Conservation (phyloP, 2,113 vertebrate species). For the Seriola quinqueradiata region DNA sequence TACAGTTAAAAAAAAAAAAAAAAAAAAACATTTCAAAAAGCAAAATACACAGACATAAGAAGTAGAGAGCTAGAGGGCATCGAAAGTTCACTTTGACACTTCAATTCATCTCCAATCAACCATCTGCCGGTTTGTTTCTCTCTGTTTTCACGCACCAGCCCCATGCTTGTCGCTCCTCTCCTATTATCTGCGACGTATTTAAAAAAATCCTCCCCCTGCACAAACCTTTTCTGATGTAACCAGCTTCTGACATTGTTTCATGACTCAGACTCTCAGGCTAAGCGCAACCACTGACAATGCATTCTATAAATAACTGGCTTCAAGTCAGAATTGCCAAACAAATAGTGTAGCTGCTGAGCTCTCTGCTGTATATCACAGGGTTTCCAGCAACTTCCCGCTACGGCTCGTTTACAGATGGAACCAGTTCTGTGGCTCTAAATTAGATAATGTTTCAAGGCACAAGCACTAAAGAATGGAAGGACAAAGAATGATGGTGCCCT, state of each 20-base stretch:
- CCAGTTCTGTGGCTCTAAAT: constrained; percentile 39
- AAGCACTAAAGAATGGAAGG: constrained; percentile 27
- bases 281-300: constrained; percentile 26
- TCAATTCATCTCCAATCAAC: constrained; percentile 48
- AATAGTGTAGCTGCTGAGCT: constrained; percentile 12
- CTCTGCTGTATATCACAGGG: constrained; percentile 24
- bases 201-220: constrained; percentile 36
- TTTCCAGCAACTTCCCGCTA: constrained; percentile 20
- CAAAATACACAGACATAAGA: constrained; percentile 25
- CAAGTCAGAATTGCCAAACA: constrained; percentile 34
- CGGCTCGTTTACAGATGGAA: constrained; percentile 16
- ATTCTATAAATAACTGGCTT: constrained; percentile 46
- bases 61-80: constrained; percentile 36
- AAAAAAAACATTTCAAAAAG: constrained; percentile 1
- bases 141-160: constrained; percentile 25
- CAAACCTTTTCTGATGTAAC: constrained; percentile 51
- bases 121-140: constrained; percentile 18
- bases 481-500: constrained; percentile 18
- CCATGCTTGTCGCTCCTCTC: constrained; percentile 29
- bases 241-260: constrained; percentile 46
- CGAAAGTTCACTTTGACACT: constrained; percentile 44
- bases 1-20: background rate
- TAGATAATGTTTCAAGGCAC: constrained; percentile 19
- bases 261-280: constrained; percentile 37
- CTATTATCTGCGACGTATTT: constrained; percentile 41